phyloP scores from a whole-genome alignment of 2,113 vertebrate genomes.

The Hiodon alosoides region DNA sequence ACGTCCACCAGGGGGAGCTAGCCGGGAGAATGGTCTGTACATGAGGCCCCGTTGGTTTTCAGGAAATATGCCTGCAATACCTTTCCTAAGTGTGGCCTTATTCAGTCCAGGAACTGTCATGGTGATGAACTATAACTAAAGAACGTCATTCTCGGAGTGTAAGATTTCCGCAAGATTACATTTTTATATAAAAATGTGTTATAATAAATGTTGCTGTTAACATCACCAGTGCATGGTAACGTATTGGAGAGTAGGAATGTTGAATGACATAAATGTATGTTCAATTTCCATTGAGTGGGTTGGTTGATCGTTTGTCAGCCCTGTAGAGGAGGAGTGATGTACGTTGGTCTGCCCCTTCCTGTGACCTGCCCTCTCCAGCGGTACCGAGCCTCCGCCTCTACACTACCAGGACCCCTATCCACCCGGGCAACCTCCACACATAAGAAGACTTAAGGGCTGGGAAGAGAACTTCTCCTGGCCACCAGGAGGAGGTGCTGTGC shows the following conservation, averaged over 20 bases:
- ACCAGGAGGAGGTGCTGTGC: not conserved
- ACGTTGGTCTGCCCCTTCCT: not conserved
- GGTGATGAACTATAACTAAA: no score
- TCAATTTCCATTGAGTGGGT: no score
- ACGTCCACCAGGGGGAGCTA: not conserved
- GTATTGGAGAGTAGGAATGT: no score
- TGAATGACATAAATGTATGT: no score
- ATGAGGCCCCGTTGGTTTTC: no score
- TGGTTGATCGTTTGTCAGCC: not conserved
- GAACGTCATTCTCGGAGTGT: no score
- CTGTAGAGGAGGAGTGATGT: not conserved
- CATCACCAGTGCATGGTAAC: not conserved
- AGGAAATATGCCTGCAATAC: no score
- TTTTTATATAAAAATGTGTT: no score
- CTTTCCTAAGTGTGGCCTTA: no score
- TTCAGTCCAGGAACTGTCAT: no score
- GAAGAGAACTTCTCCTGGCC: not conserved
- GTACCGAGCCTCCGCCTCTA: not conserved
- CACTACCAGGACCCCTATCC: not conserved
- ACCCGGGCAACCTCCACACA: not conserved
- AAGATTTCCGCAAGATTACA: no score
- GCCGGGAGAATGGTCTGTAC: not conserved
- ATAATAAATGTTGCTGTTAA: not conserved
- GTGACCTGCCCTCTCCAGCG: not conserved
- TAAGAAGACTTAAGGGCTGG: not conserved